Conservation (phyloP, 2,888 invertebrate genomes). For the Ormyrus pomaceus region DNA sequence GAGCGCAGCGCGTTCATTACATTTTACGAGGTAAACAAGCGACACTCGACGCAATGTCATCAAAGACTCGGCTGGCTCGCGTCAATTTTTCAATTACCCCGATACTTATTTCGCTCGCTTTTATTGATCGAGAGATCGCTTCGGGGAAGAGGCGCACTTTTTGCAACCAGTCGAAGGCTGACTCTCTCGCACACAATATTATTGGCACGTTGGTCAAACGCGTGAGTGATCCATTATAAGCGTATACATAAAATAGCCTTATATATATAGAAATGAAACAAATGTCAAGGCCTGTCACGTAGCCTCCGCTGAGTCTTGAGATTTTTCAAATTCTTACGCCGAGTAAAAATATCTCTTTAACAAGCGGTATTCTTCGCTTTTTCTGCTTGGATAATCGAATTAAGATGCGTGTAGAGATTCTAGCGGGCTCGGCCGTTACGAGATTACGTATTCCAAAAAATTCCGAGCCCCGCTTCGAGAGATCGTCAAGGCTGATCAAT, state of each 20-base stretch:
- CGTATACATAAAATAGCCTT: not conserved
- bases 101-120: not conserved
- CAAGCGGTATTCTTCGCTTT: not conserved
- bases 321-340: slow-evolving; percentile 14
- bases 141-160: not conserved
- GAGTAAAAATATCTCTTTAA: not conserved
- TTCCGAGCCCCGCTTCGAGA: not conserved
- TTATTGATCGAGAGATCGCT: not conserved
- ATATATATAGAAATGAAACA: not conserved
- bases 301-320: not conserved
- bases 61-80: too few species aligned
- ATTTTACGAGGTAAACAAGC: too few species aligned
- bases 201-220: slow-evolving; percentile 24
- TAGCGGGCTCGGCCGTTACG: too few species aligned
- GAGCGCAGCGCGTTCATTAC: too few species aligned
- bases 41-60: too few species aligned
- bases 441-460: not conserved
- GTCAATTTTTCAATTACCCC: not conserved
- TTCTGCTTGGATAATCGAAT: not conserved
- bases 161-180: not conserved
- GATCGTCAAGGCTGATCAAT: slow-evolving; percentile 38
- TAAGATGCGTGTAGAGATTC: too few species aligned
- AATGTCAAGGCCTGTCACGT: slow-evolving; percentile 22
- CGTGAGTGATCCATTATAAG: slow-evolving; percentile 12
- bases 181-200: slow-evolving; percentile 6